Percentiles rank a stretch among this genome's conserved stretches.
Conservation (phyloP, 1,140 invertebrate species). For the Pristionchus pacificus region DNA sequence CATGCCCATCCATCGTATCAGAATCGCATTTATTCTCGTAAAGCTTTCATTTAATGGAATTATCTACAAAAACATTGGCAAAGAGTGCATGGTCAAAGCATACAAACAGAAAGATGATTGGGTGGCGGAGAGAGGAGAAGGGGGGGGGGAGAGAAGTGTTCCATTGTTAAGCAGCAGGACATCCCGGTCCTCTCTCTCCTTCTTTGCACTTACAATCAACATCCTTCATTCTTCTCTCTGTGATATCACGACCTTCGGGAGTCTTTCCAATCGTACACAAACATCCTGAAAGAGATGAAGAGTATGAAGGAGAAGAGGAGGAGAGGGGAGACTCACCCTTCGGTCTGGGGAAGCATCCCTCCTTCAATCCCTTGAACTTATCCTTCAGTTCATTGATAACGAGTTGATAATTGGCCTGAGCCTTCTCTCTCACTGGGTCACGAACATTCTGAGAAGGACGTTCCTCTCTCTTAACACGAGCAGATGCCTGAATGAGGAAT, state of each 20-base stretch:
- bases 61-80: too few relatives aligned
- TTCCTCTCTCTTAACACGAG: constrained; percentile 19
- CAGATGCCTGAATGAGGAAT: neutral
- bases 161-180: constrained; percentile 26
- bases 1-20: too few relatives aligned
- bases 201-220: constrained; percentile 37
- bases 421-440: constrained; percentile 30
- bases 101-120: neutral
- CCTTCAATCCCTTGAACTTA: constrained; percentile 41
- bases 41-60: too few relatives aligned
- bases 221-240: constrained; percentile 38
- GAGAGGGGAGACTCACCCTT: constrained; percentile 8
- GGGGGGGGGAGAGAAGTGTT: neutral
- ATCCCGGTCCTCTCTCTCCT: constrained; percentile 32
- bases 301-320: too few relatives aligned
- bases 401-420: constrained; percentile 34
- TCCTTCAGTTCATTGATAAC: constrained; percentile 36
- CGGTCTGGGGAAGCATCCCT: constrained; percentile 38
- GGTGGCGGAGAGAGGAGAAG: neutral
- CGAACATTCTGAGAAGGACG: constrained; percentile 31
- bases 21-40: too few relatives aligned
- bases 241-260: constrained; percentile 38
- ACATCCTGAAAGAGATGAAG: constrained; percentile 35
- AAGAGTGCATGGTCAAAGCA: neutral
- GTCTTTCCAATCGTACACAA: constrained; percentile 38